Conservation (phyloP, 2,113 vertebrate species). For the Thymallus thymallus region DNA sequence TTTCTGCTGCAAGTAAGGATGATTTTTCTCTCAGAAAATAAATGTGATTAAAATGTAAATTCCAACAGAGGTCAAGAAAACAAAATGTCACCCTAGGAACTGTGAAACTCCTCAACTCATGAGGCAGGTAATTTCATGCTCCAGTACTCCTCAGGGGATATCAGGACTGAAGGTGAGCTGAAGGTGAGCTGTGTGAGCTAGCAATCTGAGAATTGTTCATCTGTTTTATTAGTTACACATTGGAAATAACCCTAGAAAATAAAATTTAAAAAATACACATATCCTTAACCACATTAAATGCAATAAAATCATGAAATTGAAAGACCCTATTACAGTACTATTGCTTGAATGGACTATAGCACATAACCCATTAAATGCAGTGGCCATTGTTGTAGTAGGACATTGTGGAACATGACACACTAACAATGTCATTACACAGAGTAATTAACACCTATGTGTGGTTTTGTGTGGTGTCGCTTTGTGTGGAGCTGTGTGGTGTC, state of each 20-base stretch:
- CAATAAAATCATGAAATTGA: neutral
- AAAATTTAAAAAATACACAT: neutral
- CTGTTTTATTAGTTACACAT: neutral
- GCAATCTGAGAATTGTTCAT: constrained; percentile 8
- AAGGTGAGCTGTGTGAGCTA: constrained; percentile 63
- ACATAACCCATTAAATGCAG: neutral
- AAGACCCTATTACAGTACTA: neutral
- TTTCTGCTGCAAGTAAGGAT: too few relatives aligned
- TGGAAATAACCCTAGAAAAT: constrained; percentile 15
- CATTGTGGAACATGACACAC: neutral
- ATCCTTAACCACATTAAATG: neutral
- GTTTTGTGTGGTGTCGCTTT: too few relatives aligned
- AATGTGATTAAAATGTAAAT: too few relatives aligned
- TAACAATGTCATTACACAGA: neutral
- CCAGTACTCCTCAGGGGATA: constrained; percentile 50
- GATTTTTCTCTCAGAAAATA: too few relatives aligned
- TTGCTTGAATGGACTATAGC: neutral
- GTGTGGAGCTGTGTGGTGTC: too few relatives aligned
- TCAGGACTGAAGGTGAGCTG: constrained; percentile 48
- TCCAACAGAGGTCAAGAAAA: neutral
- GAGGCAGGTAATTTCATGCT: constrained; percentile 69
- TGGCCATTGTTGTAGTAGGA: neutral
- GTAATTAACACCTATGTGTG: neutral
- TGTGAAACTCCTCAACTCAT: constrained; percentile 41
- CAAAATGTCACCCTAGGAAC: constrained; percentile 24